Conservation (phyloP, 1,140 invertebrate species). For the Samia ricini region DNA sequence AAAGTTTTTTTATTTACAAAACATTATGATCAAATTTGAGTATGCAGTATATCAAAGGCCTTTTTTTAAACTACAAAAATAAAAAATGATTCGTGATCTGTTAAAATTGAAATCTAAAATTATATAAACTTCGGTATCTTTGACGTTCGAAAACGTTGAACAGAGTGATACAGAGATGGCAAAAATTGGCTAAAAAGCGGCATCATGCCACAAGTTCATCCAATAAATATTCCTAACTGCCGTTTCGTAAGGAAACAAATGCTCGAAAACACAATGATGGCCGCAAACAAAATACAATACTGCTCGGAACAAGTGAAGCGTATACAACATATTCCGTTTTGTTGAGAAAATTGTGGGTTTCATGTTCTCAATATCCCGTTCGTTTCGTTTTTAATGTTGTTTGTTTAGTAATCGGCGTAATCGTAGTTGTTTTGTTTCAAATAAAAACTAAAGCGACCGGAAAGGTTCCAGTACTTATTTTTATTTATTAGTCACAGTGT, state of each 20-base stretch:
- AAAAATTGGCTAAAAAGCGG: constrained; percentile 66
- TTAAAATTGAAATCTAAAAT: constrained; percentile 34
- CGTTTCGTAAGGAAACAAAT: constrained; percentile 70
- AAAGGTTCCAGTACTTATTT: constrained; percentile 1
- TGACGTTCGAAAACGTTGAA: constrained; percentile 28
- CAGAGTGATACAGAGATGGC: constrained; percentile 54
- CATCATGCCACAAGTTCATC: constrained; percentile 66
- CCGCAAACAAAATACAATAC: constrained; percentile 61
- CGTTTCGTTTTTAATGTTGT: constrained; percentile 42
- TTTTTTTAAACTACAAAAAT: not conserved
- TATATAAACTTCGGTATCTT: constrained; percentile 49
- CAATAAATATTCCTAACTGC: constrained; percentile 75
- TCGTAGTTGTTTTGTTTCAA: constrained; percentile 15
- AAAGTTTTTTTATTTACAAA: too few relatives aligned
- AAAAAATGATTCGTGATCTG: not conserved
- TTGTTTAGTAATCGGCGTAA: constrained; percentile 33
- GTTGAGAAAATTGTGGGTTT: constrained; percentile 54
- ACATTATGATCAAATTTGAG: too few relatives aligned
- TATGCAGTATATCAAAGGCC: not conserved
- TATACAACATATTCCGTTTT: constrained; percentile 67
- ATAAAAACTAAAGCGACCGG: constrained; percentile 19
- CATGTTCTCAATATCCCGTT: constrained; percentile 42
- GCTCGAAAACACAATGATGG: constrained; percentile 71
- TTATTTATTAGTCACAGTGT: constrained; percentile 6
- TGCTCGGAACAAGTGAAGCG: constrained; percentile 59